Conservation (phyloP, 1,140 invertebrate species). For the Papilio glaucus region DNA sequence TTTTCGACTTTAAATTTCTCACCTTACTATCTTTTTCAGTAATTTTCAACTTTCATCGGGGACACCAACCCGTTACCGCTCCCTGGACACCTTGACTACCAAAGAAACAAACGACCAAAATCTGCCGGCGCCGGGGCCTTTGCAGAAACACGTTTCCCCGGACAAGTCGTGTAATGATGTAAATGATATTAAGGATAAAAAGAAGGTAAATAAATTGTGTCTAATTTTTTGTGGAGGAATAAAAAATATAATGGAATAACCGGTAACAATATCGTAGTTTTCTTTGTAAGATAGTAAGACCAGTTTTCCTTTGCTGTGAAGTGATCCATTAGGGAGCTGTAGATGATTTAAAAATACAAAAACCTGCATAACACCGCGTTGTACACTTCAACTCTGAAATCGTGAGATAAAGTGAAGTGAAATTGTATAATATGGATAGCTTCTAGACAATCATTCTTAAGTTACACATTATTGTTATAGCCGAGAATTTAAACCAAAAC, state of each 20-base stretch:
- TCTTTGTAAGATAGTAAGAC: no score
- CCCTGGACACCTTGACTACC: constrained; percentile 67
- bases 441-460: no score
- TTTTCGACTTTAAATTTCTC: no score
- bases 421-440: no score
- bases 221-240: background rate
- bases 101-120: constrained; percentile 42
- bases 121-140: constrained; percentile 51
- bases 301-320: no score
- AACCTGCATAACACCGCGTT: no score
- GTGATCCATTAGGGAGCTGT: no score
- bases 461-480: background rate
- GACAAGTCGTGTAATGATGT: constrained; percentile 37
- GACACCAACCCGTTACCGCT: constrained; percentile 73
- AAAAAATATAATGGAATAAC: background rate
- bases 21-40: constrained; percentile 44
- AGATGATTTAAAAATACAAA: no score
- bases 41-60: constrained; percentile 57
- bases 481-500: background rate
- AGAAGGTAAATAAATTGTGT: constrained; percentile 46
- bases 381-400: no score
- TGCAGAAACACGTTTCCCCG: constrained; percentile 47
- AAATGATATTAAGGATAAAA: constrained; percentile 40
- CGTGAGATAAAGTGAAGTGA: no score
- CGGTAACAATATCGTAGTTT: no score